Conservation (phyloP, 2,888 invertebrate species). For the Idaea dimidiata region DNA sequence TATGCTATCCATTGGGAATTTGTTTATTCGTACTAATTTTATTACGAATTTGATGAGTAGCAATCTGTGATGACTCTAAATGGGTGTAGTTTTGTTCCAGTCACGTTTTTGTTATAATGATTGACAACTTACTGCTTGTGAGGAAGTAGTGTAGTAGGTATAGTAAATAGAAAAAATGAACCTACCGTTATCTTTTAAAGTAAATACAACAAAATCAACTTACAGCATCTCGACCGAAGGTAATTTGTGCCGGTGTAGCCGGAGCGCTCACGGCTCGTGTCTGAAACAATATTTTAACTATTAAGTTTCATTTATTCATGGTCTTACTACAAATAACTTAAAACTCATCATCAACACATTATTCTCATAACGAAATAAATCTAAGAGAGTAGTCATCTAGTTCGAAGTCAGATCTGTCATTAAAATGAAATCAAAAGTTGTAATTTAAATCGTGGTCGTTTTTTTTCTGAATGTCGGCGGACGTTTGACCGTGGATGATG, state of each 20-base stretch:
- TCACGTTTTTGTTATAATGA: not conserved
- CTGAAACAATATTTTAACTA: slow-evolving; percentile 38
- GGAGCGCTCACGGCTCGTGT: slow-evolving; percentile 77
- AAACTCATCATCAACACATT: slow-evolving; percentile 27
- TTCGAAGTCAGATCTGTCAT: slow-evolving; percentile 49
- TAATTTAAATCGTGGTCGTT: slow-evolving; percentile 53
- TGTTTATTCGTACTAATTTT: not conserved
- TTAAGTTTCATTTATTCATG: not conserved
- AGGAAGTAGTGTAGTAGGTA: not conserved
- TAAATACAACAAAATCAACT: slow-evolving; percentile 20
- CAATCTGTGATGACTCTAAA: not conserved
- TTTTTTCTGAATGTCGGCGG: slow-evolving; percentile 33
- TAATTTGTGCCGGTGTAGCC: slow-evolving; percentile 61
- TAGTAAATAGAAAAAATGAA: too few species aligned
- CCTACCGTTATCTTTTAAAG: not conserved
- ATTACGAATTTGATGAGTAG: not conserved
- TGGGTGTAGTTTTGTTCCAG: not conserved
- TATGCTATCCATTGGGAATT: not conserved
- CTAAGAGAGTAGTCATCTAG: slow-evolving; percentile 28
- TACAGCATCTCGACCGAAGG: slow-evolving; percentile 65
- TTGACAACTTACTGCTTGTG: not conserved
- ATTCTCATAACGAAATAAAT: slow-evolving; percentile 38
- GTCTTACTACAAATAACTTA: slow-evolving; percentile 20
- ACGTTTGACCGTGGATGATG: slow-evolving; percentile 30
- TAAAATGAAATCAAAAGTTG: slow-evolving; percentile 65